phyloP scores from a whole-genome alignment of 2,888 invertebrate species.

The Cheilosia scutellata region DNA sequence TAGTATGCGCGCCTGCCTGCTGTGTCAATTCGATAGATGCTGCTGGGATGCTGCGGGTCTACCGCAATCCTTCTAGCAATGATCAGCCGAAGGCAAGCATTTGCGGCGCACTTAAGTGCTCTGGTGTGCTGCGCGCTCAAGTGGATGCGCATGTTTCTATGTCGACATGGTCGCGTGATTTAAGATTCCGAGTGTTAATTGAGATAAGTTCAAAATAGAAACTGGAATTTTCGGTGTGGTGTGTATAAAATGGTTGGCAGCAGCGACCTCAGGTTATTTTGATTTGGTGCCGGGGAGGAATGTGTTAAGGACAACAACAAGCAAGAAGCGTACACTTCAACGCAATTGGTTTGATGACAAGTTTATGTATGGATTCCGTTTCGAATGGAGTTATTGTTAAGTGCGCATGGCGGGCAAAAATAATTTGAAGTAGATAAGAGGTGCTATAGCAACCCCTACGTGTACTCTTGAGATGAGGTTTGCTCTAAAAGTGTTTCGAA shows the following conservation, averaged over 20 bases:
- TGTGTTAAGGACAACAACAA: slow-evolving; percentile 43
- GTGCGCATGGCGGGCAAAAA: slow-evolving; percentile 22
- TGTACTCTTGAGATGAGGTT: neutral
- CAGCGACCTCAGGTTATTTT: slow-evolving; percentile 44
- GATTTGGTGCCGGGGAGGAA: slow-evolving; percentile 43
- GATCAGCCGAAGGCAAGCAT: slow-evolving; percentile 36
- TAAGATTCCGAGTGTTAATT: slow-evolving; percentile 77
- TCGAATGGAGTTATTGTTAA: slow-evolving; percentile 46
- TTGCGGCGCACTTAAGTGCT: slow-evolving; percentile 70
- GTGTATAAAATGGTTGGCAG: neutral
- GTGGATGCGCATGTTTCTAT: slow-evolving; percentile 75
- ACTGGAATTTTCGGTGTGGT: slow-evolving; percentile 63
- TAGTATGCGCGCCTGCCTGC: slow-evolving; percentile 50
- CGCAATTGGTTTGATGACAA: slow-evolving; percentile 73
- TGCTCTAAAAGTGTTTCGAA: slow-evolving; percentile 8
- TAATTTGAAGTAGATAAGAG: neutral
- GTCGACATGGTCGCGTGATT: slow-evolving; percentile 77
- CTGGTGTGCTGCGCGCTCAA: slow-evolving; percentile 43
- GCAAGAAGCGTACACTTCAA: slow-evolving; percentile 46
- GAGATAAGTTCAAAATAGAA: slow-evolving; percentile 77
- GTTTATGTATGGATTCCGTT: slow-evolving; percentile 65
- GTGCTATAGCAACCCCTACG: slow-evolving; percentile 43
- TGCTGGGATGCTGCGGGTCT: slow-evolving; percentile 41
- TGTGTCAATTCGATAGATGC: slow-evolving; percentile 59
- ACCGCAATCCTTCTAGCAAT: slow-evolving; percentile 58